A percentile compares a stretch with the other conserved stretches of the same genome.
Evolutionary conservation across 2,888 invertebrate genomes (phyloP).

Genomic region (Lucinisca nassula): DNA sequence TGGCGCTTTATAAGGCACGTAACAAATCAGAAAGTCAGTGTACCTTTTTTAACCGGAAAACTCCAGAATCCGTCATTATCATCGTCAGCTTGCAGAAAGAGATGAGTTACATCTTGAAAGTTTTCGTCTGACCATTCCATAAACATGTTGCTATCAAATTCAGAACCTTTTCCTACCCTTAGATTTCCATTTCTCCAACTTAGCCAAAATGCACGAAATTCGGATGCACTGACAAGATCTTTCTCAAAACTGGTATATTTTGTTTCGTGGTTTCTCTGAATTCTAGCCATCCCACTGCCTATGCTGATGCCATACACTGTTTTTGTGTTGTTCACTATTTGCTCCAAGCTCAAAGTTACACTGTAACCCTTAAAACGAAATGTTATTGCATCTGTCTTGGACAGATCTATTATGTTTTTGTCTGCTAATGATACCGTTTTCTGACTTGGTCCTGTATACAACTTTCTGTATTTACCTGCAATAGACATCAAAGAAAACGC

Average conservation of each 20-base stretch:
- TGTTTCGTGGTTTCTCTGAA: not conserved
- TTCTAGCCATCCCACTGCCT: not conserved
- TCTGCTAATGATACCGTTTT: not conserved
- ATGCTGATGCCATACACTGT: not conserved
- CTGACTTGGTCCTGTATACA: not conserved
- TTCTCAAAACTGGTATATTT: conserved; percentile 5
- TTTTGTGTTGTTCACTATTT: not conserved
- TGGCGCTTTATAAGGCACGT: too few relatives aligned
- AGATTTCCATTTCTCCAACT: conserved; percentile 27
- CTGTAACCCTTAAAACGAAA: not conserved
- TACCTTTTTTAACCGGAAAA: conserved; percentile 24
- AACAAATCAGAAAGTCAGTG: too few relatives aligned
- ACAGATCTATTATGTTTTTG: not conserved
- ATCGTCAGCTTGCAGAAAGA: not conserved
- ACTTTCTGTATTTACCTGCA: not conserved
- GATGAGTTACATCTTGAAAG: not conserved
- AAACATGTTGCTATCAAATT: conserved; percentile 22
- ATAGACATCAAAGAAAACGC: too few relatives aligned
- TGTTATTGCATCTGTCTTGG: not conserved
- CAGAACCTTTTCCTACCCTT: conserved; percentile 33
- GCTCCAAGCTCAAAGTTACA: not conserved
- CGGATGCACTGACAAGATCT: conserved; percentile 22
- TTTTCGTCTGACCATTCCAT: conserved; percentile 14
- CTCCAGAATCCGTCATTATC: conserved; percentile 35
- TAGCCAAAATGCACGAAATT: conserved; percentile 42